Conservation (phyloP, 2,113 vertebrate species). For the Alaudala cheleensis region DNA sequence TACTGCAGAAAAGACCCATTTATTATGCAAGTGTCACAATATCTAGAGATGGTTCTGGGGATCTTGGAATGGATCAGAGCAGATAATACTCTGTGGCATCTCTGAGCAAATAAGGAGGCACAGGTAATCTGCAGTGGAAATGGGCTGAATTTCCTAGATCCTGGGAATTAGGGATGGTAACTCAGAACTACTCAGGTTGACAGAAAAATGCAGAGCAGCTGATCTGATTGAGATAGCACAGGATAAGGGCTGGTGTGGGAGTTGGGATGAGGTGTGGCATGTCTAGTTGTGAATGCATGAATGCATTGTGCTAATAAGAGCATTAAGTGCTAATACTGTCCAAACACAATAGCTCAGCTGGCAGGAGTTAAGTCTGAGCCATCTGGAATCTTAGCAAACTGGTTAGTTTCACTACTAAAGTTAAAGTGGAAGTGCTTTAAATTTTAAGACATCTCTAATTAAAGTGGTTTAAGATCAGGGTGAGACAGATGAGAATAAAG, state of each 20-base stretch:
- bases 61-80: not conserved
- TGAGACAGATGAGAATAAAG: not conserved
- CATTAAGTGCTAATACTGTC: not conserved
- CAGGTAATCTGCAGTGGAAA: not conserved
- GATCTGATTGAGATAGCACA: not conserved
- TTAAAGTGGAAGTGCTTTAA: not conserved
- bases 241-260: not conserved
- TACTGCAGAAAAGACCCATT: not conserved
- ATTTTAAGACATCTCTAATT: not conserved
- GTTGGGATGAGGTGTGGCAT: not conserved
- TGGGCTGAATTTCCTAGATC: not conserved
- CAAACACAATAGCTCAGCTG: not conserved
- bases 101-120: not conserved
- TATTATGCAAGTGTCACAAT: not conserved
- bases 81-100: not conserved
- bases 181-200: not conserved
- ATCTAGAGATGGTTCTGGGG: not conserved
- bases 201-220: not conserved
- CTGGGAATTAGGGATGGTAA: not conserved
- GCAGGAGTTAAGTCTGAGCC: not conserved
- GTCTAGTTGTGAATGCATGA: not conserved
- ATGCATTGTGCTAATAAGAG: not conserved
- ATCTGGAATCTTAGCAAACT: not conserved
- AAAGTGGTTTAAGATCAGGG: not conserved
- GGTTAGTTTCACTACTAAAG: not conserved